A percentile compares a stretch with the other conserved stretches of the same genome.
phyloP scores from a whole-genome alignment of 1,140 invertebrate species.

The Bacillus rossius region DNA sequence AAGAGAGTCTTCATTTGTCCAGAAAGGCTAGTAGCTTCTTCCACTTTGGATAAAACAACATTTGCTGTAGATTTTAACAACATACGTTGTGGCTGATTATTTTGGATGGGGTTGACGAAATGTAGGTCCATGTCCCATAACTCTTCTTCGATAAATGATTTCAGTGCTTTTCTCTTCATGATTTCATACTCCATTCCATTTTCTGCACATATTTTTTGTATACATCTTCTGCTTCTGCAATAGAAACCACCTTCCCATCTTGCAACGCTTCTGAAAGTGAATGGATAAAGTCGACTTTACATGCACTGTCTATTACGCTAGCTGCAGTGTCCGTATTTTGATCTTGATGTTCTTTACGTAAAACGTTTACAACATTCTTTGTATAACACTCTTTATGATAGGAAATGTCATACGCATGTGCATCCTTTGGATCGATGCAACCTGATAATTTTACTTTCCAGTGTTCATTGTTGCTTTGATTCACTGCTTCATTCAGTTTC shows the following conservation, averaged over 20 bases:
- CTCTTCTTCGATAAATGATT: neutral
- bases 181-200: conserved; percentile 1
- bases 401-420: conserved; percentile 2
- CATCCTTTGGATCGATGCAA: conserved; percentile 1
- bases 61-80: no score
- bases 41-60: no score
- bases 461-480: neutral
- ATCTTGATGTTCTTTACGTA: neutral
- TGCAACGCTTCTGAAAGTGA: neutral
- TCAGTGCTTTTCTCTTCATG: conserved; percentile 6
- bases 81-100: conserved; percentile 1
- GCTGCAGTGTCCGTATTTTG: neutral
- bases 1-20: neutral
- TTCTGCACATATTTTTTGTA: conserved; percentile 1
- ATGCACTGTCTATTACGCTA: neutral
- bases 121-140: neutral
- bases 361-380: conserved; percentile 7
- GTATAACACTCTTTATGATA: conserved; percentile 7
- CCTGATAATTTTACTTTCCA: conserved; percentile 6
- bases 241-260: conserved; percentile 7
- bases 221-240: conserved; percentile 3
- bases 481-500: neutral
- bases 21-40: neutral
- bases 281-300: neutral
- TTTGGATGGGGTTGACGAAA: neutral